A percentile compares a stretch with the other conserved stretches of the same genome.
phyloP scores from a whole-genome alignment of 2,113 vertebrate genomes.

The Pollimyrus isidori region DNA sequence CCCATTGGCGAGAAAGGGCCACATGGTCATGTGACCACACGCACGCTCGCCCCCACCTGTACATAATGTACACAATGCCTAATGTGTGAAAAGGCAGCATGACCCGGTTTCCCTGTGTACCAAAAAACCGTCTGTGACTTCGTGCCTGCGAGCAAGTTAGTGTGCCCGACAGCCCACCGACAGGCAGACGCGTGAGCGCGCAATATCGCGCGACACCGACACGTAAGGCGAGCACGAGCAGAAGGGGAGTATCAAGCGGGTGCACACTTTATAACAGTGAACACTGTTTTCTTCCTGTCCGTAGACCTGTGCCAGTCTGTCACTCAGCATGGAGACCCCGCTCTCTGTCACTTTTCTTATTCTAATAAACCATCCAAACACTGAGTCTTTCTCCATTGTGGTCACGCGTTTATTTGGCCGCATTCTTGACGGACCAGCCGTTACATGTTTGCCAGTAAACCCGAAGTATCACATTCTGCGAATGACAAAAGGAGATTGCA shows the following conservation, averaged over 20 bases:
- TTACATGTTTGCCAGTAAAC: background rate
- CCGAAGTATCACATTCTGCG: background rate
- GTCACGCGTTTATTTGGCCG: background rate
- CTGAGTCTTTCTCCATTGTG: conserved; percentile 22
- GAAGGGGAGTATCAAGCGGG: background rate
- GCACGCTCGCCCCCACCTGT: conserved; percentile 20
- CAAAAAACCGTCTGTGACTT: conserved; percentile 54
- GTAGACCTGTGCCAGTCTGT: conserved; percentile 45
- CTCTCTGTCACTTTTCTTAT: conserved; percentile 66
- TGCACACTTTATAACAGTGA: conserved; percentile 34
- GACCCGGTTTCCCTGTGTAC: conserved; percentile 59
- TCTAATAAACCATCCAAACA: conserved; percentile 63
- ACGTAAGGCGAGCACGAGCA: background rate
- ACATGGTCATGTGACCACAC: conserved; percentile 49
- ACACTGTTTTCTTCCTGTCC: conserved; percentile 45
- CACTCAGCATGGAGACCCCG: conserved; percentile 61
- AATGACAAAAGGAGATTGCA: background rate
- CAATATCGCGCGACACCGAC: background rate
- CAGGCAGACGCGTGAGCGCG: background rate
- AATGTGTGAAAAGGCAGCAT: conserved; percentile 64
- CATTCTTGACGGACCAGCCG: background rate
- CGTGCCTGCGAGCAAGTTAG: conserved; percentile 57
- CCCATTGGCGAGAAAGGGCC: conserved; percentile 14
- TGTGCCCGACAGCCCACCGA: conserved; percentile 42
- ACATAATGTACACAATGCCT: conserved; percentile 32